Evolutionary conservation across 2,113 vertebrate species (phyloP).

Genomic region (Panthera tigris): DNA sequence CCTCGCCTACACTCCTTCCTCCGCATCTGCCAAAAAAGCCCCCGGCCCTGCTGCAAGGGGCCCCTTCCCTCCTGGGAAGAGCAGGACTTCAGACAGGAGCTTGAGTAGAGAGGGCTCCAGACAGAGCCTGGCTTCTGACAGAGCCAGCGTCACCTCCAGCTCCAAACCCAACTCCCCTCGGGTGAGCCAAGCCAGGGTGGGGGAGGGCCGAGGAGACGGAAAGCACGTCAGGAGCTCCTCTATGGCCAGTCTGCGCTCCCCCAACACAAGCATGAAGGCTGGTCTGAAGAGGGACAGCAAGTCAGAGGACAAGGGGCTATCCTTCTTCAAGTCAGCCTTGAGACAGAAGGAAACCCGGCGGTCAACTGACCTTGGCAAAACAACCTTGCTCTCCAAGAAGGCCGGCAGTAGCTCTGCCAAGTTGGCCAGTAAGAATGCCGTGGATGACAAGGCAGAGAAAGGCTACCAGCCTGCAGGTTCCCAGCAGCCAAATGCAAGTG

Average conservation of each 20-base stretch:
- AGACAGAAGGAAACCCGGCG: constrained; percentile 96
- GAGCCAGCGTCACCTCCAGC: constrained; percentile 70
- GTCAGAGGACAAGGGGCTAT: constrained; percentile 96
- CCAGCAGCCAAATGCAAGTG: constrained; percentile 73
- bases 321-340: constrained; percentile 96
- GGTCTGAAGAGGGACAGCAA: constrained; percentile 93
- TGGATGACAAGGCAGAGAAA: constrained; percentile 81
- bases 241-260: constrained; percentile 94
- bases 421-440: constrained; percentile 81
- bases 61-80: constrained; percentile 83
- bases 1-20: constrained; percentile 84
- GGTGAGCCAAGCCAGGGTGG: constrained; percentile 82
- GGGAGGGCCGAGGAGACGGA: constrained; percentile 83
- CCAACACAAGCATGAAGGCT: constrained; percentile 82
- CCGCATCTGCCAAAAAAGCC: constrained; percentile 86
- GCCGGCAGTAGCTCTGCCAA: constrained; percentile 85
- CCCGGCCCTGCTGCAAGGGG: constrained; percentile 81
- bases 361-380: constrained; percentile 96
- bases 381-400: constrained; percentile 91
- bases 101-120: constrained; percentile 91
- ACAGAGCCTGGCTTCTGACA: constrained; percentile 89
- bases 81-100: constrained; percentile 90
- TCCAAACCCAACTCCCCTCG: constrained; percentile 84
- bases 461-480: constrained; percentile 58
- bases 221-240: constrained; percentile 92